Evolutionary conservation across 35 echinoderm and acorn worm genomes (phyloP).

Genomic region (Apostichopus japonicus): DNA sequence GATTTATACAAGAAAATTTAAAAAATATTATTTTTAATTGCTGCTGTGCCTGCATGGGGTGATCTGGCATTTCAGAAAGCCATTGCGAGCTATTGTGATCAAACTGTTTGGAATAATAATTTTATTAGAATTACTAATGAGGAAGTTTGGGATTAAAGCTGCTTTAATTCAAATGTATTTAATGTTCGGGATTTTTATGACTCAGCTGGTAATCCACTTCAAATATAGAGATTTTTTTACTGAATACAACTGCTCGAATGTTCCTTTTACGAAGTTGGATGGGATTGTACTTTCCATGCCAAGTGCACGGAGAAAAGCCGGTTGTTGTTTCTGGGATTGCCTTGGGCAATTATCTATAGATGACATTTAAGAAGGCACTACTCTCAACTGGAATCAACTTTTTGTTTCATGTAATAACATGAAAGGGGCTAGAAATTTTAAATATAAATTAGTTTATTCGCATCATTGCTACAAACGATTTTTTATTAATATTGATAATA

Average conservation of each 20-base stretch:
- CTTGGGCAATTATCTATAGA: background rate
- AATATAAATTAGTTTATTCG: too few relatives aligned
- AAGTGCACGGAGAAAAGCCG: background rate
- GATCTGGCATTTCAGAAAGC: slow-evolving; percentile 3
- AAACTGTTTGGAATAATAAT: too few relatives aligned
- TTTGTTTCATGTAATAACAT: too few relatives aligned
- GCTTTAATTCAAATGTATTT: background rate
- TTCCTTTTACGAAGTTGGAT: slow-evolving; percentile 1
- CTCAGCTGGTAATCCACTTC: background rate
- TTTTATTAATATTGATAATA: too few relatives aligned
- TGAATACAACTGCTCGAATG: background rate
- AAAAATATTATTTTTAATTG: slow-evolving; percentile 32
- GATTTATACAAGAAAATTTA: slow-evolving; percentile 12
- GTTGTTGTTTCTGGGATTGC: background rate
- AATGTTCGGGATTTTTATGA: background rate
- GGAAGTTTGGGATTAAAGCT: background rate
- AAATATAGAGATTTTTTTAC: background rate
- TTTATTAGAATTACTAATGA: background rate
- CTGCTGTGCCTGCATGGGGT: slow-evolving; percentile 5
- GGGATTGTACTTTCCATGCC: background rate
- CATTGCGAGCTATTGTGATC: background rate
- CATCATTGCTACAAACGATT: too few relatives aligned
- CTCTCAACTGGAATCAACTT: too few relatives aligned
- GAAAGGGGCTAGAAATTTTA: too few relatives aligned
- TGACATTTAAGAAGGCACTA: too few relatives aligned